Conservation (phyloP, 2,113 vertebrate genomes). For the Poicephalus gulielmi region DNA sequence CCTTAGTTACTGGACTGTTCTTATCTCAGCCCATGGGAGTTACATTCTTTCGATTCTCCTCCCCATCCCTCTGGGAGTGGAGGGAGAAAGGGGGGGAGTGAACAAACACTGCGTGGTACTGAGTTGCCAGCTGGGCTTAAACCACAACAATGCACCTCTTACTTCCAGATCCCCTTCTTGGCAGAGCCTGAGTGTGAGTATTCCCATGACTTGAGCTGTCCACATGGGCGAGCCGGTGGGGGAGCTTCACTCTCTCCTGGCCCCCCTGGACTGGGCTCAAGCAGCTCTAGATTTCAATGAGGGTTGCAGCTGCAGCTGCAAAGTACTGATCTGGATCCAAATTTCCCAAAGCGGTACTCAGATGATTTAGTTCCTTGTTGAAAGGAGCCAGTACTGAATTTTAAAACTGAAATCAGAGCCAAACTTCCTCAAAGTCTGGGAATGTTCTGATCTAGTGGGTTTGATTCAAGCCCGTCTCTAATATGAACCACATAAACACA, state of each 20-base stretch:
- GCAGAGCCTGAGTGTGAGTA: background rate
- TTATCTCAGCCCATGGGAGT: no score
- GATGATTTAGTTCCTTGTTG: conserved; percentile 56
- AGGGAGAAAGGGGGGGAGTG: no score
- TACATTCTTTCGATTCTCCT: no score
- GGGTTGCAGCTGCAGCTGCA: conserved; percentile 34
- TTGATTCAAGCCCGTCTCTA: conserved; percentile 33
- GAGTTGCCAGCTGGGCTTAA: no score
- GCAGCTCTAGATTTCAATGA: conserved; percentile 7
- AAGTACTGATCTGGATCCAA: conserved; percentile 47
- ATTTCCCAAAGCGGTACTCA: conserved; percentile 44
- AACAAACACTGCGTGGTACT: no score
- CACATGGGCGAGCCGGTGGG: rapidly evolving
- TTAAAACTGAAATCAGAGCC: conserved; percentile 59
- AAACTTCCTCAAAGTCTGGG: conserved; percentile 69
- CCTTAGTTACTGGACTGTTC: no score
- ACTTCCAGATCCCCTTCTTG: background rate
- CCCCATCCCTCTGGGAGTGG: no score
- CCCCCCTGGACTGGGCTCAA: background rate
- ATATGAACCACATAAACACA: conserved; percentile 45
- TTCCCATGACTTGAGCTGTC: background rate
- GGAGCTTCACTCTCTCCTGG: background rate
- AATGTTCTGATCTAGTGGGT: conserved; percentile 65
- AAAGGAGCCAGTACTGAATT: conserved; percentile 49
- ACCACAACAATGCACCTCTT: background rate